Evolutionary conservation across 2,797 vertebrate genomes (phyloP), one percentile per base, ranked within the genome.

Genomic region (Diplodus sargus): DNA sequence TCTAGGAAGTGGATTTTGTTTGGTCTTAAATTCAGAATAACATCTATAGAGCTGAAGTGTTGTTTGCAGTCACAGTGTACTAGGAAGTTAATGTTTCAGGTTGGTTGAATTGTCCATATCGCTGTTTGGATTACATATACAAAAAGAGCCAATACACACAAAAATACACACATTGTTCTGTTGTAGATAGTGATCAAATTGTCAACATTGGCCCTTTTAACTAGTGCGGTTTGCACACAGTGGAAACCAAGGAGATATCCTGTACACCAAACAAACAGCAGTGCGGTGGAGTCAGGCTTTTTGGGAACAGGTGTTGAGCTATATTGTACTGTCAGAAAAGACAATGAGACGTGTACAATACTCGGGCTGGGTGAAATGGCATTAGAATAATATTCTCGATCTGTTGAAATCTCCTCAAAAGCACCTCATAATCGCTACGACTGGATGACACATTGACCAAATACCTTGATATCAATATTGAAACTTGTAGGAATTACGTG

Each of bases 161-260:
- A 52, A 71, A 47, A 57, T 17, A 49, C 6, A 12, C 43, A 23
- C 64, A 68, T 53, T 74, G 62, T 64, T 79, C 13, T 28, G 34
- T 62, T 45, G 6, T 23, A 82, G 77, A 87, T 79, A 70, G 68
- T 8, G 14, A 87, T 86, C 84, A 81, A 20, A 77, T 53, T 66
- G 83, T 88, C 79, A 86, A 88, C 81, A 87, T 3, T 57, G 67
- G 45, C 3, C 70, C 51, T 72, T 83, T 86, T 77, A 54, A 81
- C 48, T 23, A 45, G 28, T 59, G 70, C 80, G 16, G 59, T 59
- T 62, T 79, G 45, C 80, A 74, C 61, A 82, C 56, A 72, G 59
- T 79, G 76, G 87, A 87, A 85, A 86, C 82, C 60, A 83, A 82
- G 80, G 76, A 47, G 56, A 79, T 64, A 47, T 62, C 58, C 59